A percentile compares a stretch with the other conserved stretches of the same genome.
phyloP scores from a whole-genome alignment of 2,113 vertebrate genomes.

The Cyprinus carpio region DNA sequence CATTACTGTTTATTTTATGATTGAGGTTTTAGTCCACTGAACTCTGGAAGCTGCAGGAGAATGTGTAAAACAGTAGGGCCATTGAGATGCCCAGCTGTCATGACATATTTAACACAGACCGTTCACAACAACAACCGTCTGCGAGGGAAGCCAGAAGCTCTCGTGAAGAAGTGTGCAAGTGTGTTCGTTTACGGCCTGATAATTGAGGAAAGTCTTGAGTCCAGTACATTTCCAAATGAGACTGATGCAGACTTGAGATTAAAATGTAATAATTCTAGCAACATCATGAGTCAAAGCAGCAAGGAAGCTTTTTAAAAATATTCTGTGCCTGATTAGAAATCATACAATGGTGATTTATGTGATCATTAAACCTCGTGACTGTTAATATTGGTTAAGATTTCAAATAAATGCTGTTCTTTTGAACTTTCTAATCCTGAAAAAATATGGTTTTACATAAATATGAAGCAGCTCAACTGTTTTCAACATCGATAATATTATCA shows the following conservation, averaged over 20 bases:
- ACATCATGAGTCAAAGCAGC: neutral
- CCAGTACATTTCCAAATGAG: slow-evolving; percentile 1
- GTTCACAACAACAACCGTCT: neutral
- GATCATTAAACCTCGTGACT: neutral
- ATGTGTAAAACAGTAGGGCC: neutral
- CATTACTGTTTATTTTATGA: neutral
- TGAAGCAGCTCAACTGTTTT: too few species aligned
- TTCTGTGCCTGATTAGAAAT: neutral
- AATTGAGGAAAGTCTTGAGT: neutral
- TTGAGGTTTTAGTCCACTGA: slow-evolving; percentile 13
- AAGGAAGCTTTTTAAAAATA: neutral
- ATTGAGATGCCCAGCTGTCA: slow-evolving; percentile 25
- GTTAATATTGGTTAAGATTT: neutral
- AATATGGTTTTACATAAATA: too few species aligned
- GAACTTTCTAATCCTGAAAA: too few species aligned
- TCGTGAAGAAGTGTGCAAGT: neutral
- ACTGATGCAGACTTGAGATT: neutral
- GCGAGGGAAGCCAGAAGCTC: slow-evolving; percentile 3
- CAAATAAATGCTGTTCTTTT: neutral
- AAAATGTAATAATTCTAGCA: neutral
- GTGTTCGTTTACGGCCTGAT: neutral
- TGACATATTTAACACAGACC: slow-evolving; percentile 25
- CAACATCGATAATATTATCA: neutral
- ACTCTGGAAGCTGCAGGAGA: neutral
- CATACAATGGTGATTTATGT: neutral